These are phyloP conservation scores for Leptodactylus fallax DNA, from an alignment of 2,797 vertebrate species.

Conservation along the genomic window DNA sequence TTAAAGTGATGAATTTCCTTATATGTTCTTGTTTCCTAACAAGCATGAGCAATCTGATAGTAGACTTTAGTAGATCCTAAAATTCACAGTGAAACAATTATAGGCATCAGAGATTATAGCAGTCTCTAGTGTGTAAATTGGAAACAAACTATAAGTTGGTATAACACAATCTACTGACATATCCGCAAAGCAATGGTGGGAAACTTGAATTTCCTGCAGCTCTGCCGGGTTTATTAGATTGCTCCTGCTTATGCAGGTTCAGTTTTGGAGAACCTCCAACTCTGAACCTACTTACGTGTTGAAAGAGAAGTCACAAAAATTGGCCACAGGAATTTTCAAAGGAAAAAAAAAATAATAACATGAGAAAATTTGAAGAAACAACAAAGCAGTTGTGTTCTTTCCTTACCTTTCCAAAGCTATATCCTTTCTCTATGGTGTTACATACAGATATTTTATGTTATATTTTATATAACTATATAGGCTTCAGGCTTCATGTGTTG, in stretches of 20 bases:
- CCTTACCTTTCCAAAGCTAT: neutral
- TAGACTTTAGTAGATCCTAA: no score
- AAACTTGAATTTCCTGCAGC: neutral
- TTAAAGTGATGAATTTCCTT: no score
- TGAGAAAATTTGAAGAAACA: no score
- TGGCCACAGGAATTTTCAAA: neutral
- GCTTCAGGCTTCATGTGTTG: conserved; percentile 9
- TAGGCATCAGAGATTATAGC: neutral
- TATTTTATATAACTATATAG: conserved; percentile 37
- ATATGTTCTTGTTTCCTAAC: no score
- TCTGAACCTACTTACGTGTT: neutral
- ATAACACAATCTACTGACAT: neutral
- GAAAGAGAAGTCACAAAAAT: neutral
- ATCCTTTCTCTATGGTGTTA: neutral
- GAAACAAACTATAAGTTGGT: neutral
- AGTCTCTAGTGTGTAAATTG: neutral
- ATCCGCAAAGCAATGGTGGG: neutral
- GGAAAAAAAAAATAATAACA: neutral
- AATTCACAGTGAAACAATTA: no score
- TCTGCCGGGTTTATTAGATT: neutral
- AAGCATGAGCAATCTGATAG: no score
- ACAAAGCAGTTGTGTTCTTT: no score
- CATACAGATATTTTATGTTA: conserved; percentile 9
- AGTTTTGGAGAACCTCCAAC: neutral
- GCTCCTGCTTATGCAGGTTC: neutral